Base-by-base conservation (phyloP, 2,797 vertebrate genomes). In the Acestrorhynchus altus region DNA sequence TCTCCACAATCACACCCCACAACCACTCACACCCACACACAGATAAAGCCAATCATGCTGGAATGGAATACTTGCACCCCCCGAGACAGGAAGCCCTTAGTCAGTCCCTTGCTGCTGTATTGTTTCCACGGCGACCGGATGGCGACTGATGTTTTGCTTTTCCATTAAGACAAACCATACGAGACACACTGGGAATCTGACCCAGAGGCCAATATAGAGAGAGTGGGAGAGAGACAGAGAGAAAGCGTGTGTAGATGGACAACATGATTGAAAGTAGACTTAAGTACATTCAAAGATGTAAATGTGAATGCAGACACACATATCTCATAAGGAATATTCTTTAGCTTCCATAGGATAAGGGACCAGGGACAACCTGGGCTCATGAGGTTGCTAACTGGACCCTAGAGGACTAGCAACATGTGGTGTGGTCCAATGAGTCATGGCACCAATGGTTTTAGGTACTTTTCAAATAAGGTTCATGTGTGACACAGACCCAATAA, bases 51-150 rank as follows among this genome's bases (percentile, higher is more conserved):
- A 70, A 39, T 54, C 42, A 68, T 72, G 70, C 49, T 82, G 70
- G 35, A 81, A 80, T 73, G 80, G 56, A 83, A 81, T 78, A 83
- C 79, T 79, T 64, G 60, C 69, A 72, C 76, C 63, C 71, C 54
- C 74, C 56, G 66, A 64, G 79, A 78, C 83, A 79, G 87, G 84
- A 86, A 85, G 64, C 52, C 42, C 51, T 35, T 65, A 26, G 66
- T 22, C 72, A 59, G 52, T 74, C 20, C 26, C 83, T 76, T 70
- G 74, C 80, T 73, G 54, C 80, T 68, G 81, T 77, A 83, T 83
- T 85, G 84, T 85, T 82, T 77, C 72, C 76, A 78, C 67, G 28
- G 72, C 24, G 42, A 88, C 78, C 76, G 81, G 77, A 83, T 82
- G 75, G 47, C 51, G 75, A 60, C 47, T 13, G 24, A 54, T 79